Evolutionary conservation across 2,113 vertebrate genomes (phyloP).

Genomic region (Oxyura jamaicensis): DNA sequence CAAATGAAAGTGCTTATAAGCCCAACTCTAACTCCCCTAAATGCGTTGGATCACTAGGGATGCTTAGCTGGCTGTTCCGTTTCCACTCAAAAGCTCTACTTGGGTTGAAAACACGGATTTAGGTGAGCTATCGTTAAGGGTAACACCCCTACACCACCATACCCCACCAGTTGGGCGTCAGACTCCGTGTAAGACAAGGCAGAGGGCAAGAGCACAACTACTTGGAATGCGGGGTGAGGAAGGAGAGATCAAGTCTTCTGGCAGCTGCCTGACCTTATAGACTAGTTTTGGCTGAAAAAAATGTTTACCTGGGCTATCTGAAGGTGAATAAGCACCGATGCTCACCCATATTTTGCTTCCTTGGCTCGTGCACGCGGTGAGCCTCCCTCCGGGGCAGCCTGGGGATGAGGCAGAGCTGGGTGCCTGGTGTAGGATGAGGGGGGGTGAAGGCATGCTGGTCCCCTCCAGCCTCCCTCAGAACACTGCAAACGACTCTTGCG

Average conservation of each 20-base stretch:
- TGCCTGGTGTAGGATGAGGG: no score
- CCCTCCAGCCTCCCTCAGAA: not conserved
- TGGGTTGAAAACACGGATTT: not conserved
- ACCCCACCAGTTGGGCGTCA: no score
- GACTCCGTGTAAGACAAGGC: not conserved
- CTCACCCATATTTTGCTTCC: no score
- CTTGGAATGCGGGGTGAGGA: no score
- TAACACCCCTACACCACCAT: not conserved
- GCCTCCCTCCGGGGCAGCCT: not conserved
- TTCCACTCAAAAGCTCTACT: not conserved
- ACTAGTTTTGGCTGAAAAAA: not conserved
- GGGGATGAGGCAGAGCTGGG: not conserved
- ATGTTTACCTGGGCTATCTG: no score
- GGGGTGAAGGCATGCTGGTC: not conserved
- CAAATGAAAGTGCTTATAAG: not conserved
- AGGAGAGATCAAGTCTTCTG: not conserved
- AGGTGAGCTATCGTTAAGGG: not conserved
- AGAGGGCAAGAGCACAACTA: not conserved
- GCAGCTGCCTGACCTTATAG: not conserved
- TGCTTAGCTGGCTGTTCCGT: fast-evolving
- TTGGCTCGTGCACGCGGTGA: not conserved
- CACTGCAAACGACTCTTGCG: no score
- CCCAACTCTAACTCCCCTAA: not conserved
- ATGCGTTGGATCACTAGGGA: not conserved
- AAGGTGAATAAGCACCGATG: not conserved